Evolutionary conservation across 2,113 vertebrate species (phyloP).

Genomic region (Caranx ignobilis): DNA sequence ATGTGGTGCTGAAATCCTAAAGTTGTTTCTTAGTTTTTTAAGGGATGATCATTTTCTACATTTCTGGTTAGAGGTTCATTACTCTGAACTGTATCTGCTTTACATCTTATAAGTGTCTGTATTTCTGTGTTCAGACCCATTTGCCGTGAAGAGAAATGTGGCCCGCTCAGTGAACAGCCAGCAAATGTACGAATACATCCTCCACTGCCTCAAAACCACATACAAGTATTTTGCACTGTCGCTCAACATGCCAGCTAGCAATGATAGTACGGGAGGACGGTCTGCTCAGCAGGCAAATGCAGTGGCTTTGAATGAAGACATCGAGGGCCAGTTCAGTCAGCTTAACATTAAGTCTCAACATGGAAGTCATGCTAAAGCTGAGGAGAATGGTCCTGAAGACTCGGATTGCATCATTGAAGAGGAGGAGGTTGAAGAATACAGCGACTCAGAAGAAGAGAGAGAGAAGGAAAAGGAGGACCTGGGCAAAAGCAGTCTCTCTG

Average conservation of each 20-base stretch:
- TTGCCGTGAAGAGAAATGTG: constrained; percentile 93
- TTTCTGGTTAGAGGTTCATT: not conserved
- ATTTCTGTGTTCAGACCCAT: constrained; percentile 87
- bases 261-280: constrained; percentile 27
- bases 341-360: constrained; percentile 50
- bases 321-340: not conserved
- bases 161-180: constrained; percentile 93
- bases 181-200: constrained; percentile 90
- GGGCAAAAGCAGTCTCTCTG: constrained; percentile 71
- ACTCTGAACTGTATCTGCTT: not conserved
- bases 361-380: constrained; percentile 13
- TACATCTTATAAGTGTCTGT: not conserved
- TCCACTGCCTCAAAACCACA: constrained; percentile 93
- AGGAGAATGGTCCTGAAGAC: constrained; percentile 73
- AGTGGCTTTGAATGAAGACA: not conserved
- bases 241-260: constrained; percentile 60
- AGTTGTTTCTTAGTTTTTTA: not conserved
- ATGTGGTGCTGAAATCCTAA: no score
- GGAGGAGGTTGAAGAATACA: constrained; percentile 82
- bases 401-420: constrained; percentile 85
- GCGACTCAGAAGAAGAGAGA: constrained; percentile 81
- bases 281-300: not conserved
- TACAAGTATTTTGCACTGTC: constrained; percentile 95
- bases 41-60: not conserved
- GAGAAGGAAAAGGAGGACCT: constrained; percentile 83